Evolutionary conservation across 1,140 invertebrate species (phyloP).

Genomic region (Drosophila sechellia): DNA sequence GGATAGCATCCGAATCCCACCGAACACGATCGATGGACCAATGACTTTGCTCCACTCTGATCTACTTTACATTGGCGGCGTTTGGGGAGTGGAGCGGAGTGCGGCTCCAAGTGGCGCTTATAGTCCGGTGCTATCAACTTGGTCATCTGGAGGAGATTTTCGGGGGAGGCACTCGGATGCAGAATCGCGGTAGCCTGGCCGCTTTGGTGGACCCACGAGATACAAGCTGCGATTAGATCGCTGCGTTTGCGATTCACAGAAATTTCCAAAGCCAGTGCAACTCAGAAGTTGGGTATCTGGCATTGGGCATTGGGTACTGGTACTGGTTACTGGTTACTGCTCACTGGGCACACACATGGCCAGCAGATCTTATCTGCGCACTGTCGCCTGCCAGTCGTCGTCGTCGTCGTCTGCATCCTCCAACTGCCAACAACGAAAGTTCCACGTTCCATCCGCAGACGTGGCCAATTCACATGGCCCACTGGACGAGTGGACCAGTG

Average conservation of each 20-base stretch:
- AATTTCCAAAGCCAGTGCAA: slow-evolving; percentile 63
- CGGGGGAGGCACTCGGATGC: slow-evolving; percentile 30
- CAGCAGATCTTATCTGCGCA: slow-evolving; percentile 64
- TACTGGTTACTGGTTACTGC: slow-evolving; percentile 35
- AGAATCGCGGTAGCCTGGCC: slow-evolving; percentile 29
- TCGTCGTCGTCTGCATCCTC: slow-evolving; percentile 12
- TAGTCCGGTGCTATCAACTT: slow-evolving; percentile 62
- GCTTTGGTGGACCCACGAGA: slow-evolving; percentile 43
- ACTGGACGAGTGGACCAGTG: slow-evolving; percentile 10
- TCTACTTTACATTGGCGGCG: slow-evolving; percentile 73
- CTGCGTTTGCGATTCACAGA: slow-evolving; percentile 71
- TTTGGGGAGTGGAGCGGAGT: too few species aligned
- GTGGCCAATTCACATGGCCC: slow-evolving; percentile 60
- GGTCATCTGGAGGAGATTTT: slow-evolving; percentile 49
- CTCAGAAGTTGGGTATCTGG: slow-evolving; percentile 15
- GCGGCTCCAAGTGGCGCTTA: slow-evolving; percentile 66
- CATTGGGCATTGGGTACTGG: slow-evolving; percentile 13
- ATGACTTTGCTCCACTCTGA: slow-evolving; percentile 50
- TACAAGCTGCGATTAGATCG: slow-evolving; percentile 78
- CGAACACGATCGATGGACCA: slow-evolving; percentile 32
- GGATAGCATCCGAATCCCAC: slow-evolving; percentile 6
- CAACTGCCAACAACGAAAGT: slow-evolving; percentile 1
- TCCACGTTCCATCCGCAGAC: slow-evolving; percentile 1
- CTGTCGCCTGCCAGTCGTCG: slow-evolving; percentile 53
- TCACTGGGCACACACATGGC: slow-evolving; percentile 70